These are phyloP conservation scores for Drosophila fungiperda DNA, from an alignment of 2,888 invertebrate genomes.

Conservation along the genomic window DNA sequence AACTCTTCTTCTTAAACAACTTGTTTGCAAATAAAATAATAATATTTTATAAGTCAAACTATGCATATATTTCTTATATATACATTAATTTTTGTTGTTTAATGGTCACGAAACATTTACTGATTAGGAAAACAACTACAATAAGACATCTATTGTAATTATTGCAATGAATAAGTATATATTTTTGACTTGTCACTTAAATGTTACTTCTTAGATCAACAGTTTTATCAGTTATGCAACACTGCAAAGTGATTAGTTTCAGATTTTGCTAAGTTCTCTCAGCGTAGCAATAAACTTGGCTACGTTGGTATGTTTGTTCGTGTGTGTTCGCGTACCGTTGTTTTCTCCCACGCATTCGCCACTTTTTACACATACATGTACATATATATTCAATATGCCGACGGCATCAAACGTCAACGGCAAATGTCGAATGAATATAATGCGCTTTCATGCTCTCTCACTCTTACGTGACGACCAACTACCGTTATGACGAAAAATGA, in stretches of 20 bases:
- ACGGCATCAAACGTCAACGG: constrained; percentile 52
- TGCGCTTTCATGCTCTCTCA: constrained; percentile 71
- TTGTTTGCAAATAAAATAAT: not conserved
- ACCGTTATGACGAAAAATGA: constrained; percentile 54
- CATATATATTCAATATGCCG: constrained; percentile 51
- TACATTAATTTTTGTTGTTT: not conserved
- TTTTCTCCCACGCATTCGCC: constrained; percentile 37
- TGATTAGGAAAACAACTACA: not conserved
- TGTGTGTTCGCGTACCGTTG: constrained; percentile 36
- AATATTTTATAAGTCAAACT: not conserved
- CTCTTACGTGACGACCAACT: constrained; percentile 61
- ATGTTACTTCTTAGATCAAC: not conserved
- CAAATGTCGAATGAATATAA: constrained; percentile 40
- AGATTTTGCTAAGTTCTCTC: not conserved
- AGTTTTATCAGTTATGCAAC: not conserved
- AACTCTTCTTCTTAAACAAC: not conserved
- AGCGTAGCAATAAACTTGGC: constrained; percentile 7
- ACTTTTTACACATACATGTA: constrained; percentile 5
- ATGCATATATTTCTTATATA: not conserved
- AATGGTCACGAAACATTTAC: not conserved
- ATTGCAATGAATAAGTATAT: not conserved
- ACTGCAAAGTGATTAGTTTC: not conserved
- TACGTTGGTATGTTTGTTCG: not conserved
- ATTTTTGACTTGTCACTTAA: not conserved
- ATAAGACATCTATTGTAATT: not conserved